Base-by-base conservation (phyloP, 2,888 invertebrate genomes). In the Tyria jacobaeae region DNA sequence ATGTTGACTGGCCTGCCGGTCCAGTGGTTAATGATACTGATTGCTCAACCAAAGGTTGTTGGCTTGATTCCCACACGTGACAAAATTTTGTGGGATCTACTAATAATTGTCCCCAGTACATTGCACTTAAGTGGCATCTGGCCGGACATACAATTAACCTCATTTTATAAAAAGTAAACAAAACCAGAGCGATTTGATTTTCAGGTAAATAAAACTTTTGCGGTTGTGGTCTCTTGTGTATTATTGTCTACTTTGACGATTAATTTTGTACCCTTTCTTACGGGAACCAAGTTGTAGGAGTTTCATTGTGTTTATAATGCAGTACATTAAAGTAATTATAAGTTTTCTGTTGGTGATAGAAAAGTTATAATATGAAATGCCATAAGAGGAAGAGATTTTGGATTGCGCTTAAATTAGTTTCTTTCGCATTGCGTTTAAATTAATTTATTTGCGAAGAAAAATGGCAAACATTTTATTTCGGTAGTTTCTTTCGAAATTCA, bases 151-250 rank as follows among this genome's bases (percentile, higher is more conserved):
- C n/a, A n/a, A n/a, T n/a, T n/a, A n/a, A n/a, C n/a, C n/a, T n/a
- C n/a, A n/a, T n/a, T n/a, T n/a, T n/a, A n/a, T n/a, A n/a, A n/a
- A n/a, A n/a, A n/a, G n/a, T n/a, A n/a, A n/a, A n/a, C n/a, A n/a
- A n/a, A 10, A 39, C 10, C 17, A 15, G 53, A 61, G 54, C 47
- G 53, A 66, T 61, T 69, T 60, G 54, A 47, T 60, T n/a, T n/a
- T 73, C 14, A 4, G 24, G 6, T 50, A 64, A 57, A 73, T 66
- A 63, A 60, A 64, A 71, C 47, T 51, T 31, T 9, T 15, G 50
- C 24, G 53, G 21, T 17, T 37, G 34, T 41, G 27, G 34, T 47
- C 25, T 56, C 55, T 50, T 12, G 51, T 48, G 65, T 48, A 34
- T 15, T 31, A 31, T n/a, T n/a, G n/a, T n/a, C n/a, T 21, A 37